phyloP scores from a whole-genome alignment of 2,888 invertebrate species.

The Bedellia somnulentella region DNA sequence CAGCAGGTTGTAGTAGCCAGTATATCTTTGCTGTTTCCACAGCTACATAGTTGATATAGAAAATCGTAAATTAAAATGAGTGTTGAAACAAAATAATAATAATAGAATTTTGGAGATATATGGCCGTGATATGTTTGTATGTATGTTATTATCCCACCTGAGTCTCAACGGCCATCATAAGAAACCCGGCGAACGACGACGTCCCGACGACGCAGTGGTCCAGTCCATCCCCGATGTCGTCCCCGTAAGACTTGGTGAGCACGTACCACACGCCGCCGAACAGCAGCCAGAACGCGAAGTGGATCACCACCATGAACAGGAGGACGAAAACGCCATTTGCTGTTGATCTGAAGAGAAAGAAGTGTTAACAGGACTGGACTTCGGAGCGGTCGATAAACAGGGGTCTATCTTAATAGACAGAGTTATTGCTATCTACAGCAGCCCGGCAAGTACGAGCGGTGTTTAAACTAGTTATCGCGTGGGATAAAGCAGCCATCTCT shows the following conservation, averaged over 20 bases:
- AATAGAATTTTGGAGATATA: no score
- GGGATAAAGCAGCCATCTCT: no score
- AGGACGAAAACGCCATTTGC: slow-evolving; percentile 73
- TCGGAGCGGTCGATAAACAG: not conserved
- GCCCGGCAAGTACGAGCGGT: no score
- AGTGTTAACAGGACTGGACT: not conserved
- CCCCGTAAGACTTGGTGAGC: slow-evolving; percentile 69
- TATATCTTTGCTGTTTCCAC: no score
- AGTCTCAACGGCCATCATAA: slow-evolving; percentile 86
- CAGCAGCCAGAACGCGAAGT: slow-evolving; percentile 74
- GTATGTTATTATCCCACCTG: slow-evolving; percentile 53
- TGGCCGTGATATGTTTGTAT: no score
- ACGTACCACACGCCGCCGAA: slow-evolving; percentile 82
- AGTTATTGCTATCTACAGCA: no score
- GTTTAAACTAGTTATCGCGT: no score
- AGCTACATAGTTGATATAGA: no score
- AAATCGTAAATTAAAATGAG: no score
- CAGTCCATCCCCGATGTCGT: slow-evolving; percentile 70
- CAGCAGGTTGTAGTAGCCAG: no score
- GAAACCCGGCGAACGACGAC: slow-evolving; percentile 63
- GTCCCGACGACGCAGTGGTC: slow-evolving; percentile 65
- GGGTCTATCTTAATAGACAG: no score
- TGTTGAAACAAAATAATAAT: no score
- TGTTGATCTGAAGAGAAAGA: slow-evolving; percentile 54
- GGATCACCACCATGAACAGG: slow-evolving; percentile 62